Evolutionary conservation across 2,797 vertebrate genomes (phyloP), one percentile per base, ranked within the genome.

Genomic region (Hydrocynus forskahlii): DNA sequence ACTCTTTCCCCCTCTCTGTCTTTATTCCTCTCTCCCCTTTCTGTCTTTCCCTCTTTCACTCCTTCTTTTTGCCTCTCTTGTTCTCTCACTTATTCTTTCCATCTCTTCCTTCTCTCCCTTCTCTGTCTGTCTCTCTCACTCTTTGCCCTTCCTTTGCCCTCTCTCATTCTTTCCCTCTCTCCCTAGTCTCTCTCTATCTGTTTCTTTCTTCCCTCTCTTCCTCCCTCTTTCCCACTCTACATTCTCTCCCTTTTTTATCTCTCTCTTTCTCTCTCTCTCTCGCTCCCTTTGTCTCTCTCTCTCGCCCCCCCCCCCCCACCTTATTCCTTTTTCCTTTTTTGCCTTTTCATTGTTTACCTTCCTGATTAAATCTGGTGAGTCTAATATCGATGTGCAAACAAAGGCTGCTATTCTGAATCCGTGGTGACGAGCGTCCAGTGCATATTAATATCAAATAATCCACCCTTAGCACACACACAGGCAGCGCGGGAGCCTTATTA

Each of bases 361-460:
- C 86, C 81, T 94, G 94, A 95, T 95, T 94, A 94, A 95, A 95
- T 95, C 90, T 88, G 62, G 88, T 88, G 38, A 90, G 89, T 90
- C 93, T 94, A 93, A 95, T 95, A 94, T 93, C 88, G 76, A 90
- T 89, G 94, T 91, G 94, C 93, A 95, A 95, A 95, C 93, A 94
- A 89, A 91, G 87, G 84, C 87, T 89, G 89, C 87, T 91, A 90
- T 89, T 90, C 90, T 82, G 92, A 92, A 68, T 91, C 88, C 80
- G 25, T 75, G 85, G 89, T 88, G 85, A 86, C 87, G 75, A 69
- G 84, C 88, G 89, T 93, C 93, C 92, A 72, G 86, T 86, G 91
- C 92, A 92, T 94, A 93, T 94, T 94, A 94, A 95, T 94, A 91
- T 89, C 86, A 89, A 85, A 82, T 88, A 89, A 91, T 88, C 79